Conservation (phyloP, 2,797 vertebrate genomes). For the Odontamblyopus lacepedii region DNA sequence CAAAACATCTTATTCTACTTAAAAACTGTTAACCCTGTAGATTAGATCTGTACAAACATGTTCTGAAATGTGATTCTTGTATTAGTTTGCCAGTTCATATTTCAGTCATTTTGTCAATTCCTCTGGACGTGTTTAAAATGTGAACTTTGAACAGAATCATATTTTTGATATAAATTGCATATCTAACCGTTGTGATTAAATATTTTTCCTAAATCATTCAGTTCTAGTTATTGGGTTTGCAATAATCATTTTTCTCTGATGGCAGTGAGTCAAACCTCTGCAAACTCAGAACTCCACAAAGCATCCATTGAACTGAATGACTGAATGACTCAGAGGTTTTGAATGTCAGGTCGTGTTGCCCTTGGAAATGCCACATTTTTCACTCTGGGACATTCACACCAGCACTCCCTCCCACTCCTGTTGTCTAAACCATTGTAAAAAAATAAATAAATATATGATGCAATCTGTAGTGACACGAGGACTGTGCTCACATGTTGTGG, state of each 20-base stretch:
- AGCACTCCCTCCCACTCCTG: conserved; percentile 1
- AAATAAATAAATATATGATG: conserved; percentile 18
- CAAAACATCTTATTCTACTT: too few species aligned
- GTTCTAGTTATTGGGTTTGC: too few species aligned
- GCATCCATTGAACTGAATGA: background rate
- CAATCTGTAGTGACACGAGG: conserved; percentile 8
- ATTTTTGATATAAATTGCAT: too few species aligned
- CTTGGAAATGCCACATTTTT: conserved; percentile 29
- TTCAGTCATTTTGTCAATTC: too few species aligned
- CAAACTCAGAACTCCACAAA: background rate
- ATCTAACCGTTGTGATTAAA: too few species aligned
- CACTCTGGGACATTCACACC: background rate
- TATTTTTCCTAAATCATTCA: too few species aligned
- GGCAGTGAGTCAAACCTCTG: background rate
- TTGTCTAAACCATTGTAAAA: conserved; percentile 31
- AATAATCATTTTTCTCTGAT: background rate
- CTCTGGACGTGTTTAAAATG: too few species aligned
- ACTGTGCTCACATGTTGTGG: conserved; percentile 1
- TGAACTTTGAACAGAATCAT: too few species aligned
- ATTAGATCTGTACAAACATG: too few species aligned
- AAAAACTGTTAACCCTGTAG: too few species aligned
- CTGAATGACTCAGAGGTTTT: conserved; percentile 4
- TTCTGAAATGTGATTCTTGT: too few species aligned
- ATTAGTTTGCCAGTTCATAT: too few species aligned
- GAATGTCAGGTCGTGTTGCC: background rate